phyloP scores from a whole-genome alignment of 2,888 invertebrate species.

The Epirrhoe alternata region DNA sequence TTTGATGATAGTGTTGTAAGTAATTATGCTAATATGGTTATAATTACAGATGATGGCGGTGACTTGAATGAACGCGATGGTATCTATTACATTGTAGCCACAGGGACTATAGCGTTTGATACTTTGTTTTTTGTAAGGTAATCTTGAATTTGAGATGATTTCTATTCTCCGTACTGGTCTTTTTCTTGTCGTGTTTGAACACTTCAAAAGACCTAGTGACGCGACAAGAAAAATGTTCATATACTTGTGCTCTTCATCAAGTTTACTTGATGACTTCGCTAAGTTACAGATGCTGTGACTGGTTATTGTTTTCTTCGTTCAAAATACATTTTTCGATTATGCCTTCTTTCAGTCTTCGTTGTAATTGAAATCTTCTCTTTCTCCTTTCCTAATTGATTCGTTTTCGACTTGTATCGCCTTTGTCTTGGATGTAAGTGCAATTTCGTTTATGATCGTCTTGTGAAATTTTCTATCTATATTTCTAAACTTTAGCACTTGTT shows the following conservation, averaged over 20 bases:
- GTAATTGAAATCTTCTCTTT: too few relatives aligned
- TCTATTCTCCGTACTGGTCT: too few relatives aligned
- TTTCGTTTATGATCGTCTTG: not conserved
- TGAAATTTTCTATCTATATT: not conserved
- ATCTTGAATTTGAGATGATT: not conserved
- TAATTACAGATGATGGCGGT: constrained; percentile 75
- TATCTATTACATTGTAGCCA: constrained; percentile 80
- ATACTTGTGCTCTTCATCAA: too few relatives aligned
- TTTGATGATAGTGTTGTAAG: not conserved
- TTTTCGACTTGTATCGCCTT: not conserved
- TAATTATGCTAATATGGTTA: not conserved
- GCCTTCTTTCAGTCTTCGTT: too few relatives aligned
- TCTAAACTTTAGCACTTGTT: not conserved
- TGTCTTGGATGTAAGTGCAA: not conserved
- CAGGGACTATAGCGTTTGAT: constrained; percentile 85
- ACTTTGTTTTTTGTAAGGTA: constrained; percentile 87
- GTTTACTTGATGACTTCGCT: too few relatives aligned
- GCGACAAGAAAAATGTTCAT: too few relatives aligned
- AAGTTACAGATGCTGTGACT: too few relatives aligned
- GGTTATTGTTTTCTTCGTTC: too few relatives aligned
- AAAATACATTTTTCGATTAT: too few relatives aligned
- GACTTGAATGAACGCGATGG: constrained; percentile 72
- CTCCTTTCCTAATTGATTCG: not conserved
- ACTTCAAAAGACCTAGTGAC: too few relatives aligned
- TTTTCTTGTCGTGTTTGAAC: too few relatives aligned